Conservation (phyloP, 2,888 invertebrate genomes). For the Drosophila atroscutellata region DNA sequence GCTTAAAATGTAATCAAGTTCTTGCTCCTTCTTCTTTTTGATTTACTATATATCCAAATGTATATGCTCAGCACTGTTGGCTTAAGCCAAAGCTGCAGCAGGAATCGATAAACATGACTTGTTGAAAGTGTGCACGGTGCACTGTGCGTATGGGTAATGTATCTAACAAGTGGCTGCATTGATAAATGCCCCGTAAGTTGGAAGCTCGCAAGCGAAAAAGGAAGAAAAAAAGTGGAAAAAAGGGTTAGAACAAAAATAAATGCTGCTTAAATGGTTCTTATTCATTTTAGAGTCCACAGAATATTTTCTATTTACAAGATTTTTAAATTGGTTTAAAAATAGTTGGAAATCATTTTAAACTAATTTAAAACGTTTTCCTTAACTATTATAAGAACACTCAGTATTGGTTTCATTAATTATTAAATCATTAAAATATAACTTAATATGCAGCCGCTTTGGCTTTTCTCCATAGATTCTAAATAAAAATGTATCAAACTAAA, state of each 20-base stretch:
- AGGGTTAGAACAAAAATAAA: not conserved
- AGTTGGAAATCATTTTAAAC: not conserved
- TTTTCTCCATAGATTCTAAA: not conserved
- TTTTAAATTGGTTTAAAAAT: not conserved
- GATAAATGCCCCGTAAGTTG: conserved; percentile 27
- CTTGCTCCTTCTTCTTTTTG: conserved; percentile 22
- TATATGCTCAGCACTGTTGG: conserved; percentile 44
- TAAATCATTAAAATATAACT: not conserved
- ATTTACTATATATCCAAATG: conserved; percentile 40
- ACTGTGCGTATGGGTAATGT: conserved; percentile 67
- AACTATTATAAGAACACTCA: not conserved
- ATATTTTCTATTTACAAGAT: not conserved
- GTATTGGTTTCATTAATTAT: not conserved
- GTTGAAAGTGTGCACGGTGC: conserved; percentile 40
- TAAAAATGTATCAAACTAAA: not conserved
- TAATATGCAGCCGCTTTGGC: not conserved
- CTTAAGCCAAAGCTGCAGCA: conserved; percentile 32
- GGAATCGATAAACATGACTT: conserved; percentile 62
- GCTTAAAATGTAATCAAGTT: conserved; percentile 58
- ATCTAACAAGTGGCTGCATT: conserved; percentile 61
- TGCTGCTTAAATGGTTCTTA: conserved; percentile 14
- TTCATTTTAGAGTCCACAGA: not conserved
- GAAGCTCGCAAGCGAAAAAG: conserved; percentile 8
- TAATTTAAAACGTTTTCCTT: not conserved
- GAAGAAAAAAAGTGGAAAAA: not conserved